phyloP scores from a whole-genome alignment of 2,113 vertebrate species.

The Diphyllodes magnificus region DNA sequence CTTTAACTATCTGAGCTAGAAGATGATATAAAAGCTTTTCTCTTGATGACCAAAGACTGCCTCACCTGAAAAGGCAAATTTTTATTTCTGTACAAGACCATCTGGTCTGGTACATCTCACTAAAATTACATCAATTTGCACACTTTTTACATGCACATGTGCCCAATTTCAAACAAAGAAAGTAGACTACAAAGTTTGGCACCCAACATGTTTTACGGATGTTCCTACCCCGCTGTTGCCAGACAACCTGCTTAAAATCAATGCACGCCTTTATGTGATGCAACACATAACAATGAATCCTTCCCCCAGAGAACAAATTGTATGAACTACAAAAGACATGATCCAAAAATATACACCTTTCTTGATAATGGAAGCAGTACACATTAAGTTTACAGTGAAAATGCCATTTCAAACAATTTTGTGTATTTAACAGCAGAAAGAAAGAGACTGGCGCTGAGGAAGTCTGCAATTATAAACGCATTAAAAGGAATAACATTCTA shows the following conservation, averaged over 20 bases:
- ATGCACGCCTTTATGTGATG: neutral
- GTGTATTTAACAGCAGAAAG: neutral
- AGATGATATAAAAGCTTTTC: neutral
- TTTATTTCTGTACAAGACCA: neutral
- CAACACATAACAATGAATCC: neutral
- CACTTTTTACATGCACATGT: neutral
- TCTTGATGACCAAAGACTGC: neutral
- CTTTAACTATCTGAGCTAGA: neutral
- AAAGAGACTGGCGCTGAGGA: neutral
- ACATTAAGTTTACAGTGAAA: neutral
- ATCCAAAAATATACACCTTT: constrained; percentile 6
- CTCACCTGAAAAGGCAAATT: neutral
- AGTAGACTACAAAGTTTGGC: neutral
- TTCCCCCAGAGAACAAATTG: neutral
- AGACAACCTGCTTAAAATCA: constrained; percentile 2
- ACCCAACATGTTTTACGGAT: neutral
- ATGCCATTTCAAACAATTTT: neutral
- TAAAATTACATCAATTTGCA: neutral
- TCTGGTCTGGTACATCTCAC: neutral
- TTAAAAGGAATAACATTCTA: neutral
- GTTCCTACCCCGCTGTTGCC: neutral
- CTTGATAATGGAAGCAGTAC: neutral
- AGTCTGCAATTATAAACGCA: constrained; percentile 15
- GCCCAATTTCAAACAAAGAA: neutral
- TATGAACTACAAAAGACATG: neutral